Percentiles rank a stretch among this genome's conserved stretches.
These are phyloP conservation scores for Sceloporus undulatus DNA, from an alignment of 2,113 vertebrate species.

Conservation along the genomic window DNA sequence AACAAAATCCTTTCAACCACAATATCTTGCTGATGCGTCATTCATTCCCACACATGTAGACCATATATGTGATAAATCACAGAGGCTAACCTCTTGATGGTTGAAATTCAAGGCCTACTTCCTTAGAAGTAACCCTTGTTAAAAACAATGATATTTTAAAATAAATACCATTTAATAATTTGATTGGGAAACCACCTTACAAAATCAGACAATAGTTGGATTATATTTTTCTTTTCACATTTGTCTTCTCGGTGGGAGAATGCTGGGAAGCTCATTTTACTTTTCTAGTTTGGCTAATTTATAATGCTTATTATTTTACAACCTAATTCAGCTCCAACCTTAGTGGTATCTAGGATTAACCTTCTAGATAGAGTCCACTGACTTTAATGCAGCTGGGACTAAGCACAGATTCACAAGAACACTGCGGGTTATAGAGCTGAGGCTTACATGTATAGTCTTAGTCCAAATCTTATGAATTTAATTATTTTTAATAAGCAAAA, in stretches of 20 bases:
- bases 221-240: not conserved
- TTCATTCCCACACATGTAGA: no score
- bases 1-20: not conserved
- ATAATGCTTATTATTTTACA: not conserved
- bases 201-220: not conserved
- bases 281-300: slow-evolving; percentile 13
- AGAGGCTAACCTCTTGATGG: slow-evolving; percentile 25
- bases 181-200: not conserved
- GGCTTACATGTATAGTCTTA: slow-evolving; percentile 23
- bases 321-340: not conserved
- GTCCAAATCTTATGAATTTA: slow-evolving; percentile 33
- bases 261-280: not conserved
- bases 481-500: slow-evolving; percentile 74
- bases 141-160: no score
- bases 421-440: slow-evolving; percentile 12
- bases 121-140: not conserved
- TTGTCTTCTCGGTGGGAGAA: slow-evolving; percentile 7
- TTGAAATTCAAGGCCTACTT: not conserved
- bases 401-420: slow-evolving; percentile 9
- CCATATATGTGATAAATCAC: not conserved
- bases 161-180: not conserved
- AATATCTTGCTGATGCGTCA: no score
- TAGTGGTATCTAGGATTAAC: slow-evolving; percentile 17
- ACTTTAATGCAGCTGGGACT: slow-evolving; percentile 37
- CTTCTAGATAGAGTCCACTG: slow-evolving; percentile 23